These are phyloP conservation scores for Parelbella ahira DNA, from an alignment of 2,888 invertebrate species.

Conservation along the genomic window DNA sequence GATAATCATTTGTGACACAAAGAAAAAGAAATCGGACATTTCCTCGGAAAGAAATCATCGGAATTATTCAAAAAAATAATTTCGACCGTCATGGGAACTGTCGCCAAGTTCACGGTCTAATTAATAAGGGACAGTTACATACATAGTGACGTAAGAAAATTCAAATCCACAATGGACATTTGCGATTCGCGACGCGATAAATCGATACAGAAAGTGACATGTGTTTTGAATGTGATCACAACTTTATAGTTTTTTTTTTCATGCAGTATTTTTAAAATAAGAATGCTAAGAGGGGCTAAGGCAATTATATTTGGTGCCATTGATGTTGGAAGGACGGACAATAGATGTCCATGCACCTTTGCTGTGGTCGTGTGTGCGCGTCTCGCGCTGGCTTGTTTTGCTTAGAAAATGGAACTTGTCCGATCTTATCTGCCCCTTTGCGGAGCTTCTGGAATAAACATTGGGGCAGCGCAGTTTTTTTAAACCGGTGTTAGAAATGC, in stretches of 20 bases:
- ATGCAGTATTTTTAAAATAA: constrained; percentile 44
- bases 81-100: constrained; percentile 76
- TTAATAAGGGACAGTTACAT: constrained; percentile 72
- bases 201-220: constrained; percentile 73
- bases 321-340: constrained; percentile 54
- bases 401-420: constrained; percentile 46
- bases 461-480: constrained; percentile 14
- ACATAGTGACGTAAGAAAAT: constrained; percentile 40
- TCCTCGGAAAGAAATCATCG: constrained; percentile 58
- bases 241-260: constrained; percentile 48
- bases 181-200: constrained; percentile 62
- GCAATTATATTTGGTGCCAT: constrained; percentile 72
- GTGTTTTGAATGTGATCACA: constrained; percentile 76
- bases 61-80: constrained; percentile 52
- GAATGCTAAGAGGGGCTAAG: constrained; percentile 56
- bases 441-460: constrained; percentile 22
- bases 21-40: constrained; percentile 46
- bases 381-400: constrained; percentile 56
- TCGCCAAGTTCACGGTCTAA: constrained; percentile 62
- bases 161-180: constrained; percentile 44
- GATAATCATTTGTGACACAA: constrained; percentile 38
- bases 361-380: constrained; percentile 59
- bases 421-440: constrained; percentile 27
- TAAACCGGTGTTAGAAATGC: no score
- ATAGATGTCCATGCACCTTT: constrained; percentile 57